Evolutionary conservation across 2,888 invertebrate species (phyloP).

Genomic region (Portevinia maculata): DNA sequence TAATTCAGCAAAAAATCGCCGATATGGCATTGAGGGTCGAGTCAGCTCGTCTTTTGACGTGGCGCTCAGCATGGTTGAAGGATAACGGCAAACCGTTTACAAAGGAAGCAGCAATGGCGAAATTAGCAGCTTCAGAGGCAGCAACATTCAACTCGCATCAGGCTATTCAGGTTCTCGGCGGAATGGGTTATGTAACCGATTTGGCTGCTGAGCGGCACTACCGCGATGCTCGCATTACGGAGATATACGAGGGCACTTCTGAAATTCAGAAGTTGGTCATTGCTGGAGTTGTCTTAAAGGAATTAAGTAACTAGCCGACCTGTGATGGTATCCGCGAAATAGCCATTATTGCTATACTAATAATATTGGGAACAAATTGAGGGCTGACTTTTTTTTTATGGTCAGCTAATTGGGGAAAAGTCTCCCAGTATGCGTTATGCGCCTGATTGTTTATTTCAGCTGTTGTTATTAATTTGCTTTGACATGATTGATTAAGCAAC

Average conservation of each 20-base stretch:
- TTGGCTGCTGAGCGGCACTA: constrained; percentile 98
- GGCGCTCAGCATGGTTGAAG: constrained; percentile 95
- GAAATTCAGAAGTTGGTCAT: constrained; percentile 97
- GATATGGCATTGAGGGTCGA: constrained; percentile 95
- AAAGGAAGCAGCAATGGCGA: constrained; percentile 98
- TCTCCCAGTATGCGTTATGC: no score
- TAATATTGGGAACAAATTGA: constrained; percentile 48
- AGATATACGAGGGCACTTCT: constrained; percentile 98
- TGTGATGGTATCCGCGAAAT: not conserved
- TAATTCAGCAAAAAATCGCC: constrained; percentile 95
- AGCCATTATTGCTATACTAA: constrained; percentile 46
- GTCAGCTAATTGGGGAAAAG: no score
- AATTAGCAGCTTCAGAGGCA: constrained; percentile 96
- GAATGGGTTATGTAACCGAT: constrained; percentile 97
- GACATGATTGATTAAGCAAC: no score
- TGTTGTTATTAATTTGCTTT: no score
- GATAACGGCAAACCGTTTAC: constrained; percentile 92
- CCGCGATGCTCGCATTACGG: constrained; percentile 97
- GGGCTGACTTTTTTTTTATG: no score
- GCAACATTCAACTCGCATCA: constrained; percentile 96
- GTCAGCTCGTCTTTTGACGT: constrained; percentile 93
- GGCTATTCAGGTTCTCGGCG: constrained; percentile 93
- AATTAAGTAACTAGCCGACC: constrained; percentile 83
- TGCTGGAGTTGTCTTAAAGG: constrained; percentile 93
- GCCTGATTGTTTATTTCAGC: no score